Percentiles rank a stretch among this genome's conserved stretches.
Conservation (phyloP, 2,888 invertebrate genomes). For the Drosophila borealis region DNA sequence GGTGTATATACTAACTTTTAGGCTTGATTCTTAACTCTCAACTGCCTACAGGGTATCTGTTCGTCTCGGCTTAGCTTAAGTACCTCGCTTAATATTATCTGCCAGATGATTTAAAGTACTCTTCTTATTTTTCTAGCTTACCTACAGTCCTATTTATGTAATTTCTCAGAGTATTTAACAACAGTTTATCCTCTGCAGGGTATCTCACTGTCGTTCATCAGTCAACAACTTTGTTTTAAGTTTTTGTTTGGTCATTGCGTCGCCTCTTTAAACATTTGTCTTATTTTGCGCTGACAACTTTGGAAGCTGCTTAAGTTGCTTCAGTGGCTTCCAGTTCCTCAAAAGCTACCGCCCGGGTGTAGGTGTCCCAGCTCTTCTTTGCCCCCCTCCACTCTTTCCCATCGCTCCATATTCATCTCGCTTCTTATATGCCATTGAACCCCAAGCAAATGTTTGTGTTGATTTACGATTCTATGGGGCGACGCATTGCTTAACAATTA, state of each 20-base stretch:
- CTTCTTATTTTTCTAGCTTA: background rate
- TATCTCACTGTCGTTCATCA: slow-evolving; percentile 5
- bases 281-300: slow-evolving; percentile 80
- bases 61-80: background rate
- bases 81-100: too few relatives aligned
- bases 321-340: slow-evolving; percentile 48
- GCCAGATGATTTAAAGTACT: too few relatives aligned
- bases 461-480: slow-evolving; percentile 53
- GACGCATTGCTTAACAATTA: slow-evolving; percentile 54
- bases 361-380: slow-evolving; percentile 43
- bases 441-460: slow-evolving; percentile 40
- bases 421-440: slow-evolving; percentile 71
- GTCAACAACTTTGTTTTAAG: slow-evolving; percentile 3
- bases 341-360: slow-evolving; percentile 66
- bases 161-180: background rate
- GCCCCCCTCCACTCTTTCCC: background rate
- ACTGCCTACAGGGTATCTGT: background rate
- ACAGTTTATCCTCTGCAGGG: background rate
- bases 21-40: background rate
- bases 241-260: slow-evolving; percentile 52
- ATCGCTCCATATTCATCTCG: slow-evolving; percentile 1
- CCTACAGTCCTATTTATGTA: background rate
- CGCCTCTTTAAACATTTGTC: slow-evolving; percentile 77
- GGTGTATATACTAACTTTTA: too few relatives aligned
- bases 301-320: slow-evolving; percentile 81